Evolutionary conservation across 2,113 vertebrate species (phyloP), one percentile per base, ranked within the genome.

Genomic region (Lagopus muta): DNA sequence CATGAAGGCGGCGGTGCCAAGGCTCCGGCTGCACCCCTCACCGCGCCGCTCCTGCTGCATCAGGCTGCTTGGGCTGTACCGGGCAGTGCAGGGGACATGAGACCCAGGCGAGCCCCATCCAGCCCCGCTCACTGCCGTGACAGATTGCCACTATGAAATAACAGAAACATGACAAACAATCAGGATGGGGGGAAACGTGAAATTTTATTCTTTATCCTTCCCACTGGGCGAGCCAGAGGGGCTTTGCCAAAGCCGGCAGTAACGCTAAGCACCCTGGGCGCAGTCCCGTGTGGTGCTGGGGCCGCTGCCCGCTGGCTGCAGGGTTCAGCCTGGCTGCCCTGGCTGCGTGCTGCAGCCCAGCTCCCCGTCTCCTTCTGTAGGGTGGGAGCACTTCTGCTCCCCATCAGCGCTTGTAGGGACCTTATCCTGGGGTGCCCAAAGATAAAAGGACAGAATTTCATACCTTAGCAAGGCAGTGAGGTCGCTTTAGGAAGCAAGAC

Each of bases 1-100:
- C 66, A 91, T 92, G 84, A 92, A 96, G 95, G 42, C 73, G 1
- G 54, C 42, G 0, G 73, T 93, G 96, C 97, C 97, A 97, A 95
- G 90, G 86, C 40, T 89, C 88, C 4, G 84, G 92, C 90, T 91
- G 93, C 87, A 75, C 86, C 94, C 93, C 92, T 92, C 9, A 13
- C 76, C 13, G 21, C 2, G 13, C 54, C 17, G 30, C 54, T 57
- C 54, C 54, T 15, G 30, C 54, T 30, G 69, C 89, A 91, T 95
- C 93, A 96, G 94, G 79, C 92, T 91, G 88, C 87, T 88, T 69
- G 87, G 82, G 87, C 91, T 61, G 81, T 17, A 8, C 70, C 3
- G 8, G 82, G 80, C 54, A 57, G 78, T 75, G 67, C 61, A 54
- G 36, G 45, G 30, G 30, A 92, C n/a, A 72, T 36, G 19, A 81